Evolutionary conservation across 2,113 vertebrate species (phyloP), one percentile per base, ranked within the genome.

Genomic region (Australoheros scitulus): DNA sequence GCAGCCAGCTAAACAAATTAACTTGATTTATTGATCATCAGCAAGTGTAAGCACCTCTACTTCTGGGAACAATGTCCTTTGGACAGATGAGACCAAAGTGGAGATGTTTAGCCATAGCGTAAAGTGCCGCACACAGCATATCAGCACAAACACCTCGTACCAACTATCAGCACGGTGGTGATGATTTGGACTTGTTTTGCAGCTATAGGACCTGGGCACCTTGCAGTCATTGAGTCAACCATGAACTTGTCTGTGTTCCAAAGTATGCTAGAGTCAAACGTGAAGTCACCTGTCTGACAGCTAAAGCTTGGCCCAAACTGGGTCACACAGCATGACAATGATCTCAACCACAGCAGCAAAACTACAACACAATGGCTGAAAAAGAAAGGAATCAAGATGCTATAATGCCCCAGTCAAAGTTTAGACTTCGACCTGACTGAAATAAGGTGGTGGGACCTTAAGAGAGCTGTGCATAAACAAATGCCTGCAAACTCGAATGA

Each of bases 201-300:
- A 22, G 8, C 11, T 36, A 24, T 13, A 41, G 13, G 61, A 24
- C 14, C 13, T 64, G 36, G 36, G n/a, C 13, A 24, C 36, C 36
- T 65, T 43, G n/a, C 36, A 3, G n/a, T 65, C 61, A 43, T 13
- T 65, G 22, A 43, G 61, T 15, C 22, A 2, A 65, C 0, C 61
- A 13, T 47, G 13, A 65, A 0, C 20, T 64, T 20, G 3, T 64
- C 36, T 65, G 14, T 0, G 43, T 0, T 24, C n/a, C 36, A 65
- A 65, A 41, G n/a, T 24, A 65, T 38, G 9, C 3, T 24, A 7
- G n/a, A 41, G 36, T 43, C 61, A 64, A 41, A 22, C 41, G 36
- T 64, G 34, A 41, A 20, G 61, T 20, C 13, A 47, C 5, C 43
- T 14, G 43, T 14, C 13, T 5, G 2, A 14, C 13, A 47, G 41